These are phyloP conservation scores for Ophion ellenae DNA, from an alignment of 2,888 invertebrate genomes.

Conservation along the genomic window DNA sequence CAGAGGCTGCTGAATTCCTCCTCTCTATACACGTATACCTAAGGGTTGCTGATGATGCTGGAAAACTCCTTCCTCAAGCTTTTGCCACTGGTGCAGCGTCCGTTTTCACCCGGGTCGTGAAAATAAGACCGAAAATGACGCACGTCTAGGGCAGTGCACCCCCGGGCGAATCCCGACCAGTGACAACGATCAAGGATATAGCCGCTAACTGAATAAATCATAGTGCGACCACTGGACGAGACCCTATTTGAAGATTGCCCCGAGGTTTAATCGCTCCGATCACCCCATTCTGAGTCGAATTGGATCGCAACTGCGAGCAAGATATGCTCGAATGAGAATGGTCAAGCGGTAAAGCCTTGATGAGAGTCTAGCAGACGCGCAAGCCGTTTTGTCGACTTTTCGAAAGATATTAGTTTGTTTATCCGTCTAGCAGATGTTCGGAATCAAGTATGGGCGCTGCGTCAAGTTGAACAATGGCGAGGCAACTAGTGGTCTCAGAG, in stretches of 20 bases:
- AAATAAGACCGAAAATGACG: constrained; percentile 3
- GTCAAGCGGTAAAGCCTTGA: no score
- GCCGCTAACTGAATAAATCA: not conserved
- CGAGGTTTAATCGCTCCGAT: not conserved
- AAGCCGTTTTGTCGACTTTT: no score
- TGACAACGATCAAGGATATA: not conserved
- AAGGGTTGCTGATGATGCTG: not conserved
- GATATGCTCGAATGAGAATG: no score
- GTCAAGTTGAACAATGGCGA: no score
- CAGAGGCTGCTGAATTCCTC: constrained; percentile 35
- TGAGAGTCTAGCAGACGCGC: no score
- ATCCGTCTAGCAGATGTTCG: no score
- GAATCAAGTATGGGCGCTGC: no score
- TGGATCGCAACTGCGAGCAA: not conserved
- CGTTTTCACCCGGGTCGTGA: not conserved
- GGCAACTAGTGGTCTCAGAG: no score
- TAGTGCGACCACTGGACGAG: not conserved
- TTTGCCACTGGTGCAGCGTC: not conserved
- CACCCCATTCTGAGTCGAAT: not conserved
- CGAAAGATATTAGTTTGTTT: no score
- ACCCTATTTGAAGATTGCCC: not conserved
- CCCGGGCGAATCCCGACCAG: not conserved
- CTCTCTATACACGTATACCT: constrained; percentile 13
- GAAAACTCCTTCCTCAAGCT: not conserved
- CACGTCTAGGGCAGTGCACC: not conserved